Evolutionary conservation across 2,888 invertebrate genomes (phyloP).

Genomic region (Agriopis marginaria): DNA sequence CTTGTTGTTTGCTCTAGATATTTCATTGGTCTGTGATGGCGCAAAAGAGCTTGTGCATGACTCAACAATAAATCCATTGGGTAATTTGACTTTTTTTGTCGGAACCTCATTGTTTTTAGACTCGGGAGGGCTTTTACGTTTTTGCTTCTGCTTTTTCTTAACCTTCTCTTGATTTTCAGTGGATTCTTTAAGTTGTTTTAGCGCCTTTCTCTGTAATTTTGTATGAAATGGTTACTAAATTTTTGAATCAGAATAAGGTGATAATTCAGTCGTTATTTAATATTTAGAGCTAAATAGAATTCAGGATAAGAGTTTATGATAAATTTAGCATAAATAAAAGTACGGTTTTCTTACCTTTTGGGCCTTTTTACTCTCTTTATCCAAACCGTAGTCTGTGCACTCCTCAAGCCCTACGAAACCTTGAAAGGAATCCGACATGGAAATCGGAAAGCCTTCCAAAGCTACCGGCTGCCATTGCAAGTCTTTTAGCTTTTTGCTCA

Average conservation of each 20-base stretch:
- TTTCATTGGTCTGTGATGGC: constrained; percentile 65
- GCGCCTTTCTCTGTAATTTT: constrained; percentile 53
- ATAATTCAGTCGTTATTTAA: background rate
- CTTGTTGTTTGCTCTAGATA: constrained; percentile 31
- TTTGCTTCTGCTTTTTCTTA: constrained; percentile 46
- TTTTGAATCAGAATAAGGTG: background rate
- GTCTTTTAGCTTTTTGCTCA: constrained; percentile 74
- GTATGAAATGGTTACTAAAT: background rate
- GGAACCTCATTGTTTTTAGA: constrained; percentile 40
- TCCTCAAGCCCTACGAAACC: constrained; percentile 93
- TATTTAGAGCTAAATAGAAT: background rate
- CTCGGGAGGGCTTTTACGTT: constrained; percentile 56
- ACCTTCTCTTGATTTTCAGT: constrained; percentile 46
- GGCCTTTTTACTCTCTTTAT: constrained; percentile 67
- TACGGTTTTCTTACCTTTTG: constrained; percentile 66
- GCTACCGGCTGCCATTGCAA: constrained; percentile 89
- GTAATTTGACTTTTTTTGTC: constrained; percentile 62
- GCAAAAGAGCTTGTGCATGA: constrained; percentile 52
- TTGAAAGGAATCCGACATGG: constrained; percentile 81
- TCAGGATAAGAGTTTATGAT: background rate
- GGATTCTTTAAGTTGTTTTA: constrained; percentile 12
- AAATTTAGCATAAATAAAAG: background rate
- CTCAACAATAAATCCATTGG: constrained; percentile 77
- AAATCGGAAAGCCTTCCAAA: constrained; percentile 84
- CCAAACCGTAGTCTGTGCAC: constrained; percentile 89